A percentile compares a stretch with the other conserved stretches of the same genome.
These are phyloP conservation scores for Elymnias hypermnestra DNA, from an alignment of 1,140 invertebrate genomes.

Conservation along the genomic window DNA sequence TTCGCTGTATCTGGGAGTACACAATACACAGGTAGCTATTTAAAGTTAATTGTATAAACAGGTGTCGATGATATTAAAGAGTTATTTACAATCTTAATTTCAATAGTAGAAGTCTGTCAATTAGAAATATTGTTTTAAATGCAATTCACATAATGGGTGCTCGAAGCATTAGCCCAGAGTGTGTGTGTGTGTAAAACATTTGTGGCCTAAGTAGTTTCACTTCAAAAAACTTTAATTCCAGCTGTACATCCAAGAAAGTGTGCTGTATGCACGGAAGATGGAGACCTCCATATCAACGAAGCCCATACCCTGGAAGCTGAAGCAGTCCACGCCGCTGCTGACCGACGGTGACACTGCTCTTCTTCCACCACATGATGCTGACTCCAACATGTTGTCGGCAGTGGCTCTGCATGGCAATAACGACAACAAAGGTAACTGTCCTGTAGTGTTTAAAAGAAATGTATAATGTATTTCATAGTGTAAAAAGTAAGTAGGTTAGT, in stretches of 20 bases:
- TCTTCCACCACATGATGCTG: slow-evolving; percentile 29
- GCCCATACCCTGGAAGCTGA: slow-evolving; percentile 84
- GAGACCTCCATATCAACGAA: slow-evolving; percentile 40
- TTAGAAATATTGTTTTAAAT: too few species aligned
- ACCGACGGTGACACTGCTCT: slow-evolving; percentile 35
- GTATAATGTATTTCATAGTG: too few species aligned
- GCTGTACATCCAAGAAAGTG: slow-evolving; percentile 87
- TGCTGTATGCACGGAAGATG: slow-evolving; percentile 44
- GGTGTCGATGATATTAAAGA: too few species aligned
- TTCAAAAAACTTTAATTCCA: slow-evolving; percentile 38
- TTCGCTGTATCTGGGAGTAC: slow-evolving; percentile 90
- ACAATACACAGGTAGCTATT: slow-evolving; percentile 83
- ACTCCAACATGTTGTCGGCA: slow-evolving; percentile 38
- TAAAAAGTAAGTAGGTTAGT: too few species aligned
- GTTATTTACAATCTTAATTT: too few species aligned
- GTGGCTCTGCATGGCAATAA: slow-evolving; percentile 45
- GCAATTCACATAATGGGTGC: too few species aligned
- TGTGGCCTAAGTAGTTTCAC: too few species aligned
- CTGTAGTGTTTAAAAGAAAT: too few species aligned
- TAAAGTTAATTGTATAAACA: not conserved
- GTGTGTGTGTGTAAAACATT: too few species aligned
- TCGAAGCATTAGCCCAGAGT: too few species aligned
- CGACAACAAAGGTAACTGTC: slow-evolving; percentile 35
- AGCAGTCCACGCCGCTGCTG: slow-evolving; percentile 79
- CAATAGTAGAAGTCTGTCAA: too few species aligned